Conservation (phyloP, 2,888 invertebrate species). For the Zeuzera pyrina region DNA sequence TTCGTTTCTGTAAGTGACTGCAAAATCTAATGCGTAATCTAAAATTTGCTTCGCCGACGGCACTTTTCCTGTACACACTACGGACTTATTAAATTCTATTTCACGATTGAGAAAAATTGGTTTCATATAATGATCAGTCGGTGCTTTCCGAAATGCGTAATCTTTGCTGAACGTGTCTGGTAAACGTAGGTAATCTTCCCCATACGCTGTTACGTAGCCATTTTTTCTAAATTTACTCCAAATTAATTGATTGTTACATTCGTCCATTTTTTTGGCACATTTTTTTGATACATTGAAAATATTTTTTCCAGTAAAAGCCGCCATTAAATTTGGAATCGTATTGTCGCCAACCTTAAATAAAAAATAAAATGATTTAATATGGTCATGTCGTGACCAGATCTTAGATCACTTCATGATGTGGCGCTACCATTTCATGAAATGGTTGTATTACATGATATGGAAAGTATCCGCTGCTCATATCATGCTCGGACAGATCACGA, state of each 20-base stretch:
- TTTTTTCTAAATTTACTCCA: slow-evolving; percentile 82
- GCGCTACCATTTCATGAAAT: too few species aligned
- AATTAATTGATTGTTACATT: slow-evolving; percentile 81
- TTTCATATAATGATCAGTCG: slow-evolving; percentile 87
- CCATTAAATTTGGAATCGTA: slow-evolving; percentile 92
- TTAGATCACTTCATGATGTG: too few species aligned
- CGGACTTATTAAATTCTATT: slow-evolving; percentile 55
- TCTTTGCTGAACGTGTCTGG: slow-evolving; percentile 78
- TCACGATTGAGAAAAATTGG: slow-evolving; percentile 82
- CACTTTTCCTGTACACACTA: slow-evolving; percentile 59
- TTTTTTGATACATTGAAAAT: slow-evolving; percentile 65
- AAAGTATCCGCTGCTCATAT: too few species aligned
- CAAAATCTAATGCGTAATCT: slow-evolving; percentile 79
- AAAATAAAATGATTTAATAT: too few species aligned
- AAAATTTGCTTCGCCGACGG: slow-evolving; percentile 80
- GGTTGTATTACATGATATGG: neutral
- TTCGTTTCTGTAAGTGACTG: slow-evolving; percentile 71
- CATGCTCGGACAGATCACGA: too few species aligned
- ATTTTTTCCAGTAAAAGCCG: slow-evolving; percentile 81
- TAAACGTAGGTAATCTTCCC: slow-evolving; percentile 78
- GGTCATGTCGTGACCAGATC: too few species aligned
- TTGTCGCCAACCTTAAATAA: slow-evolving; percentile 83
- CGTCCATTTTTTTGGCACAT: slow-evolving; percentile 58
- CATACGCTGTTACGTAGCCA: slow-evolving; percentile 85
- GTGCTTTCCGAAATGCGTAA: slow-evolving; percentile 78